phyloP scores from a whole-genome alignment of 92 coral and sea anemone species.

The Epizoanthus scotinus region DNA sequence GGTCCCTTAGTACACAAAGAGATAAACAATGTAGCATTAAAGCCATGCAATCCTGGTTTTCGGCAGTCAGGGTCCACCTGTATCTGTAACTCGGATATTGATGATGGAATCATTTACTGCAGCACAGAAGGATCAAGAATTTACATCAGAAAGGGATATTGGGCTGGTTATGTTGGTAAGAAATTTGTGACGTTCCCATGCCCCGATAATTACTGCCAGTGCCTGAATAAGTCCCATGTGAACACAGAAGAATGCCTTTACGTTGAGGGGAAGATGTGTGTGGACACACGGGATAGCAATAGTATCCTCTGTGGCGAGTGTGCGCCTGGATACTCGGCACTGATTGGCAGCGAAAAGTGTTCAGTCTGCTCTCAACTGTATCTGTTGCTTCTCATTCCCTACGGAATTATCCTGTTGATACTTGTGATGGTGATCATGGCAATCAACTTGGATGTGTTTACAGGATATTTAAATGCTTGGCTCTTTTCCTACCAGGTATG shows the following conservation, averaged over 20 bases:
- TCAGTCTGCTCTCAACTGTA: conserved; percentile 55
- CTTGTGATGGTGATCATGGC: conserved; percentile 69
- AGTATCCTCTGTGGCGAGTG: conserved; percentile 90
- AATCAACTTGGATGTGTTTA: conserved; percentile 79
- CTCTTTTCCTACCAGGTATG: conserved; percentile 89
- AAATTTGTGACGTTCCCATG: conserved; percentile 75
- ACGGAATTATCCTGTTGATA: conserved; percentile 51
- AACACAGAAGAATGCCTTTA: conserved; percentile 61
- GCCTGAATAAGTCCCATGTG: conserved; percentile 37
- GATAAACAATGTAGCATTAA: conserved; percentile 52
- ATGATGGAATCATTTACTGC: conserved; percentile 72
- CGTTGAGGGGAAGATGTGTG: conserved; percentile 45
- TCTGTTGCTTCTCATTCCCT: conserved; percentile 60
- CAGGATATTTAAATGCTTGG: conserved; percentile 95
- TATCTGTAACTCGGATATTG: conserved; percentile 64
- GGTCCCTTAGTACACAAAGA: conserved; percentile 53
- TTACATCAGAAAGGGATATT: conserved; percentile 76
- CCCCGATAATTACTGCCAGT: conserved; percentile 81
- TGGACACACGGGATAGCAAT: conserved; percentile 39
- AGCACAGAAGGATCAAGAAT: conserved; percentile 63
- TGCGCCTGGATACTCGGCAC: conserved; percentile 50
- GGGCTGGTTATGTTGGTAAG: conserved; percentile 79
- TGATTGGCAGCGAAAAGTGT: conserved; percentile 76
- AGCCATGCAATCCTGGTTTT: conserved; percentile 84
- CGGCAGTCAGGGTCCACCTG: conserved; percentile 47